phyloP scores from a whole-genome alignment of 2,797 vertebrate species.

The Sebastiscus albofasciatus region DNA sequence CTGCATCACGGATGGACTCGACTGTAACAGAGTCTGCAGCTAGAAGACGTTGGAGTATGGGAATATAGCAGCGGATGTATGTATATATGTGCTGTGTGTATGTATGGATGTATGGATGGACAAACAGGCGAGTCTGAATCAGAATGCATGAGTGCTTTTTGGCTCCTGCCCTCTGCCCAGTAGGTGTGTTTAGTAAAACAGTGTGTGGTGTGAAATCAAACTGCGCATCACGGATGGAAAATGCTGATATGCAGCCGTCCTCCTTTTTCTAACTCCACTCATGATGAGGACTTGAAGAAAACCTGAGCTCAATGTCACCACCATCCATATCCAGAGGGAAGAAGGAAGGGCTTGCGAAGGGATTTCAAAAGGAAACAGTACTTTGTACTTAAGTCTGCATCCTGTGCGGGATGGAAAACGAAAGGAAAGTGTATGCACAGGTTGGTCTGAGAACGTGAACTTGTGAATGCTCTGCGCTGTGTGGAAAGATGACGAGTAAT shows the following conservation, averaged over 20 bases:
- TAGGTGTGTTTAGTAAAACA: slow-evolving; percentile 48
- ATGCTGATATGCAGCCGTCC: slow-evolving; percentile 49
- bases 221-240: slow-evolving; percentile 50
- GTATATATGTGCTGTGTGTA: background rate
- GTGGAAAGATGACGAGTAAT: slow-evolving; percentile 68
- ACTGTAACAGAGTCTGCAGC: slow-evolving; percentile 9
- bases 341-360: slow-evolving; percentile 28
- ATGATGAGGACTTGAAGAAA: slow-evolving; percentile 19
- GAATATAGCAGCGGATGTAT: slow-evolving; percentile 9
- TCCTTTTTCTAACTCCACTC: slow-evolving; percentile 26
- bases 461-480: slow-evolving; percentile 22
- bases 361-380: slow-evolving; percentile 53
- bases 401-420: slow-evolving; percentile 24
- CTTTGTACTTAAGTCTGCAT: slow-evolving; percentile 24
- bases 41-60: background rate
- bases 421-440: slow-evolving; percentile 25
- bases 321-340: slow-evolving; percentile 1
- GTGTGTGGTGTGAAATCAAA: slow-evolving; percentile 54
- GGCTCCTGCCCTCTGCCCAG: slow-evolving; percentile 18
- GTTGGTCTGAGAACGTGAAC: slow-evolving; percentile 45
- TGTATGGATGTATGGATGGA: background rate
- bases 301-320: slow-evolving; percentile 24
- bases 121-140: background rate
- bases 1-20: slow-evolving; percentile 25
- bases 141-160: slow-evolving; percentile 23